Conservation (phyloP, 2,888 invertebrate genomes). For the Scotopteryx bipunctaria region DNA sequence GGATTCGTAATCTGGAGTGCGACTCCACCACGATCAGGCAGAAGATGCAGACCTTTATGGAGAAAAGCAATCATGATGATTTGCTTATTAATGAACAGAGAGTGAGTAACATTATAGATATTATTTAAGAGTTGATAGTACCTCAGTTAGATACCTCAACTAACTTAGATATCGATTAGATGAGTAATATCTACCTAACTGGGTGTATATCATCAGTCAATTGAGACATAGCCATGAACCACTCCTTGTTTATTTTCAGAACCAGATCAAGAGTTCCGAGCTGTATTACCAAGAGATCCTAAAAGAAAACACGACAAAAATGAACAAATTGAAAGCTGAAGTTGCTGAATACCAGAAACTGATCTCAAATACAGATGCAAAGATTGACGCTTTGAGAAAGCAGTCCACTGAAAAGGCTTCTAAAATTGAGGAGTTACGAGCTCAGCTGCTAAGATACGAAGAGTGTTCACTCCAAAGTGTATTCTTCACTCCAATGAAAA, state of each 20-base stretch:
- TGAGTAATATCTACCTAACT: no score
- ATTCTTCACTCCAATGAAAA: conserved; percentile 79
- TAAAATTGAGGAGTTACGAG: conserved; percentile 75
- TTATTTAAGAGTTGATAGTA: not conserved
- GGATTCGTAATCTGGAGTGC: conserved; percentile 87
- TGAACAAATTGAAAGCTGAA: conserved; percentile 73
- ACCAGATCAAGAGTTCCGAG: conserved; percentile 75
- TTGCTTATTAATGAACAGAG: conserved; percentile 85
- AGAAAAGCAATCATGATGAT: conserved; percentile 86
- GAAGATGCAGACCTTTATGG: conserved; percentile 83
- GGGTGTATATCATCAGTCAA: no score
- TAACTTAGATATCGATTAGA: no score
- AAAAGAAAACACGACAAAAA: conserved; percentile 75
- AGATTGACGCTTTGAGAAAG: conserved; percentile 76
- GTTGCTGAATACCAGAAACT: conserved; percentile 68
- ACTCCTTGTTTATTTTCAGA: conserved; percentile 66
- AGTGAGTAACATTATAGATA: conserved; percentile 53
- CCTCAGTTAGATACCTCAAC: not conserved
- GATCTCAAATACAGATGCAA: conserved; percentile 73
- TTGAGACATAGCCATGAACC: no score
- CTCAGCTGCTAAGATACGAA: conserved; percentile 71
- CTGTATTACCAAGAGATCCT: conserved; percentile 76
- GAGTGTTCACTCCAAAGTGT: conserved; percentile 77
- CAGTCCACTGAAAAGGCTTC: conserved; percentile 72
- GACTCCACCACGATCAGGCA: conserved; percentile 83